Evolutionary conservation across 2,797 vertebrate genomes (phyloP).

Genomic region (Tragopan temminckii): DNA sequence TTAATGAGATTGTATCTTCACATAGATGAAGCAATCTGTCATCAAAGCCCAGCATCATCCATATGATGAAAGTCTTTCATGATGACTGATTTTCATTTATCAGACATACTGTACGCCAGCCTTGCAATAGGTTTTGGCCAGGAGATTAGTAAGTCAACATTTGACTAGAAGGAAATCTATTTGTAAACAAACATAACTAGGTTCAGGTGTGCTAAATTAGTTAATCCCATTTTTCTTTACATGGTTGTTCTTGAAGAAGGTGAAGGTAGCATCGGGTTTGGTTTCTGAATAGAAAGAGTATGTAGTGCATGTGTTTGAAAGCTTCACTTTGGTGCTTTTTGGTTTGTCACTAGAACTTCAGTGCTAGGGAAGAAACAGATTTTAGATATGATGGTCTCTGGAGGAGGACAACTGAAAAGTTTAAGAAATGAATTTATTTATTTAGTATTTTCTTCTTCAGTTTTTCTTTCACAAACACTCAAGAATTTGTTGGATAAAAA

Average conservation of each 20-base stretch:
- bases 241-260: background rate
- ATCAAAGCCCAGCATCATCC: background rate
- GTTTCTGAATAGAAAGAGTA: background rate
- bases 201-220: background rate
- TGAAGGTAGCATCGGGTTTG: background rate
- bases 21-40: background rate
- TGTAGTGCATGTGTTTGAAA: background rate
- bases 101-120: background rate
- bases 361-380: background rate
- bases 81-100: background rate
- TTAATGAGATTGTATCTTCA: background rate
- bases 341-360: background rate
- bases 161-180: background rate
- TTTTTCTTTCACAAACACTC: background rate
- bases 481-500: background rate
- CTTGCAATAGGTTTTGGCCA: background rate
- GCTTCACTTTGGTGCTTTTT: background rate
- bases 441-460: background rate
- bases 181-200: background rate
- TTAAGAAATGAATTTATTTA: background rate
- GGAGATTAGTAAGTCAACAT: background rate
- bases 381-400: background rate
- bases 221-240: background rate
- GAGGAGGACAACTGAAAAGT: background rate
- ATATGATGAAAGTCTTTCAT: background rate